phyloP scores from a whole-genome alignment of 1,140 invertebrate genomes.

The Prorops nasuta region DNA sequence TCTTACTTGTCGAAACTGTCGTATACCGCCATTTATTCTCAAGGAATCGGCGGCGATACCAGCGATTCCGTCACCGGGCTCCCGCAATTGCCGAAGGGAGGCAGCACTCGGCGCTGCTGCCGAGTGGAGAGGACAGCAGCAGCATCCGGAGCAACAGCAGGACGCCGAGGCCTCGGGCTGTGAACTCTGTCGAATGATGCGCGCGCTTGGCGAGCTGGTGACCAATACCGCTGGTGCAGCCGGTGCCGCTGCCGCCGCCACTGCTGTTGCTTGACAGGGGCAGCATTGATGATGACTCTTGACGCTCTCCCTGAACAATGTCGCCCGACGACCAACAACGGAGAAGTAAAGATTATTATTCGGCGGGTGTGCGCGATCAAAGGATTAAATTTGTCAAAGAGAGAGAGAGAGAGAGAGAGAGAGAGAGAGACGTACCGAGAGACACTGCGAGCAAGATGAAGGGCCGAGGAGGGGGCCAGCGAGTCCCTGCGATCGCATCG shows the following conservation, averaged over 20 bases:
- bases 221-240: conserved; percentile 70
- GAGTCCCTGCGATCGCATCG: conserved; percentile 73
- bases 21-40: conserved; percentile 92
- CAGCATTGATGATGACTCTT: conserved; percentile 57
- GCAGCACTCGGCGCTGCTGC: conserved; percentile 66
- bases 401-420: neutral
- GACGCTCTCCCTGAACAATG: conserved; percentile 51
- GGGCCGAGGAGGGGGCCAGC: conserved; percentile 70
- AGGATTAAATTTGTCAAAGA: conserved; percentile 1
- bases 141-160: conserved; percentile 64
- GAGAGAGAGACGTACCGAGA: conserved; percentile 52
- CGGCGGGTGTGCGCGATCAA: no score
- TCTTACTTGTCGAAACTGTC: conserved; percentile 93
- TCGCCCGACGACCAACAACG: no score
- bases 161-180: conserved; percentile 86
- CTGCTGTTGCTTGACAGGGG: conserved; percentile 62
- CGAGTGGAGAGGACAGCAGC: conserved; percentile 55
- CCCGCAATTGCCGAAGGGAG: conserved; percentile 79
- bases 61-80: conserved; percentile 84
- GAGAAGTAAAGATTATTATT: neutral
- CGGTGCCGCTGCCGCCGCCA: conserved; percentile 68
- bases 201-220: conserved; percentile 66
- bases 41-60: conserved; percentile 96
- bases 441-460: conserved; percentile 72
- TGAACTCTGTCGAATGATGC: conserved; percentile 87